These are phyloP conservation scores for Acanthiza pusilla DNA, from an alignment of 2,797 vertebrate species.

Conservation along the genomic window DNA sequence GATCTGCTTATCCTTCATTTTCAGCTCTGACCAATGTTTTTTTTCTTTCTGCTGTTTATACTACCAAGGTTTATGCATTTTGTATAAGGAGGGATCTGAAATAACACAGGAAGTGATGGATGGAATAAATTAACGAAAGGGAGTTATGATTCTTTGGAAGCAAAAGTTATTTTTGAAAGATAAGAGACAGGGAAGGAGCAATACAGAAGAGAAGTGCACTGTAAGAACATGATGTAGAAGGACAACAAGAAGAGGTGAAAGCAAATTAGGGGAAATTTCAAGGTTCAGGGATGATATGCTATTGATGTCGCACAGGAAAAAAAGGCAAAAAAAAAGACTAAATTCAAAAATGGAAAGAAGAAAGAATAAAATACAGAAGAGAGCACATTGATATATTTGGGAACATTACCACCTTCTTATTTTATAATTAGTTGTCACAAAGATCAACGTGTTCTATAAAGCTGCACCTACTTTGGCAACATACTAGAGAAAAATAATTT, in stretches of 20 bases:
- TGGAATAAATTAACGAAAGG: neutral
- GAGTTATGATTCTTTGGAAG: neutral
- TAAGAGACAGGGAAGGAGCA: neutral
- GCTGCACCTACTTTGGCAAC: constrained; percentile 1
- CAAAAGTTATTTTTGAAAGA: neutral
- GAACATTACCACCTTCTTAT: constrained; percentile 2
- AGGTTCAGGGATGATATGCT: neutral
- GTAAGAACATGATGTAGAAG: neutral
- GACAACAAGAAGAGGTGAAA: neutral
- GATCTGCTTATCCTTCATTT: neutral
- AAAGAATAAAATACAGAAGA: neutral
- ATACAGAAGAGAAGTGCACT: neutral
- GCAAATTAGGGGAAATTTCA: neutral
- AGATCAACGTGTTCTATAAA: constrained; percentile 11
- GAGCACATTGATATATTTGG: neutral
- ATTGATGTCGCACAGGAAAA: neutral
- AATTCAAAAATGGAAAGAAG: neutral
- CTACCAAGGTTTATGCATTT: neutral
- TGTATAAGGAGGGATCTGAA: neutral
- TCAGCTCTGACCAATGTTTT: neutral
- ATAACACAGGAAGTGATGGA: neutral
- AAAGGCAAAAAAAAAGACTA: neutral
- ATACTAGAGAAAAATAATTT: neutral
- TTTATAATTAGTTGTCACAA: constrained; percentile 45
- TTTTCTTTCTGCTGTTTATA: neutral